Percentiles rank a stretch among this genome's conserved stretches.
Evolutionary conservation across 2,888 invertebrate genomes (phyloP).

Genomic region (Leptarthrus brevirostris): DNA sequence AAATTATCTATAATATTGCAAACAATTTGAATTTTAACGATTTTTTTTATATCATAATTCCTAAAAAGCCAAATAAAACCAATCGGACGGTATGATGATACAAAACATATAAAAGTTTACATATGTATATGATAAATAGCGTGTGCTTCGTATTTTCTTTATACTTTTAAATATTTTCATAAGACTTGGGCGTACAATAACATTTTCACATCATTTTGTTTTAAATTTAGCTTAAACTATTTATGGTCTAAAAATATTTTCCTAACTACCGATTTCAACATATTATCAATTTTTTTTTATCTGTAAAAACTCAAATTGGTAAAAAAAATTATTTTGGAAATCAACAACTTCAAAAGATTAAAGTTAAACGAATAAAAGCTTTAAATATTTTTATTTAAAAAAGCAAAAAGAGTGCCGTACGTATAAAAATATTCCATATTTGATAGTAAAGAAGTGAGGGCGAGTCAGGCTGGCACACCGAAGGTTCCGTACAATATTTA

Average conservation of each 20-base stretch:
- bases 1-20: background rate
- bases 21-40: background rate
- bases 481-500: too few relatives aligned
- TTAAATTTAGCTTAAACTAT: conserved; percentile 31
- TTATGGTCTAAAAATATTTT: conserved; percentile 29
- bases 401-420: too few relatives aligned
- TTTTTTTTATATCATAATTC: background rate
- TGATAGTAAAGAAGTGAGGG: too few relatives aligned
- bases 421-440: too few relatives aligned
- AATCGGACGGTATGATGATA: conserved; percentile 34
- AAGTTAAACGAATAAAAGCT: too few relatives aligned
- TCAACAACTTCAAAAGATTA: too few relatives aligned
- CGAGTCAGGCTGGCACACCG: too few relatives aligned
- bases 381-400: too few relatives aligned
- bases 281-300: background rate
- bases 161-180: conserved; percentile 57
- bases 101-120: conserved; percentile 42
- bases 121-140: conserved; percentile 5
- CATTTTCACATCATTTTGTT: conserved; percentile 51
- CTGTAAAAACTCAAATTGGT: too few relatives aligned
- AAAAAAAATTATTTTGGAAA: too few relatives aligned
- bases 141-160: conserved; percentile 22
- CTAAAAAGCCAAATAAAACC: conserved; percentile 25
- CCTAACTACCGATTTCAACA: conserved; percentile 2
- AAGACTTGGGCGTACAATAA: conserved; percentile 67